These are phyloP conservation scores for Oxygymnocypris stewartii DNA, from an alignment of 2,113 vertebrate species.

Conservation along the genomic window DNA sequence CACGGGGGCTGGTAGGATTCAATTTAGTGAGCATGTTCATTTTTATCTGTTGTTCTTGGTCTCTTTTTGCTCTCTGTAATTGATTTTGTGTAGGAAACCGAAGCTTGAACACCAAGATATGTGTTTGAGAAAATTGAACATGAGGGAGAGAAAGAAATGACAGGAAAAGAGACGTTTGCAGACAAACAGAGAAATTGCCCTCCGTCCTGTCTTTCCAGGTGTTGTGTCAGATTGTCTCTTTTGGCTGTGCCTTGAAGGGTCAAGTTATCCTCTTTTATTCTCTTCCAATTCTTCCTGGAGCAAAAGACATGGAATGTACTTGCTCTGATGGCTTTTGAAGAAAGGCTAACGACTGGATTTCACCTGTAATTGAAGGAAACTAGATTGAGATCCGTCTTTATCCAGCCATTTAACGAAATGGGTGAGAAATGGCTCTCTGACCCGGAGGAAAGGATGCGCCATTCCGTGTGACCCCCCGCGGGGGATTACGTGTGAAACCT, in stretches of 20 bases:
- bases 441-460: conserved; percentile 50
- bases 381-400: conserved; percentile 66
- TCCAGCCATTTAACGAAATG: conserved; percentile 45
- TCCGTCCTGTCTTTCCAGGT: conserved; percentile 57
- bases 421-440: conserved; percentile 15
- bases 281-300: conserved; percentile 60
- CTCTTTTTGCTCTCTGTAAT: background rate
- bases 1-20: background rate
- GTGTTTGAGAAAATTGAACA: conserved; percentile 11
- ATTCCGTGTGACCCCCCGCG: conserved; percentile 59
- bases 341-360: conserved; percentile 63
- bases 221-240: conserved; percentile 68
- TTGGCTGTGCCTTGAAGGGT: conserved; percentile 62
- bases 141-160: conserved; percentile 35
- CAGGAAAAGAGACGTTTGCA: background rate
- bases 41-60: background rate
- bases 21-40: conserved; percentile 22
- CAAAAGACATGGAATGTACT: conserved; percentile 74
- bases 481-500: conserved; percentile 43
- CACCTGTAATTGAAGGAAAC: conserved; percentile 71
- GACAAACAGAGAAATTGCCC: conserved; percentile 30
- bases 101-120: conserved; percentile 26
- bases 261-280: conserved; percentile 51
- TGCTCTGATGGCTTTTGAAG: conserved; percentile 62
- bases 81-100: conserved; percentile 17